Evolutionary conservation across 1,140 invertebrate species (phyloP), one percentile per base, ranked within the genome.

Genomic region (Drosophila mojavensis): DNA sequence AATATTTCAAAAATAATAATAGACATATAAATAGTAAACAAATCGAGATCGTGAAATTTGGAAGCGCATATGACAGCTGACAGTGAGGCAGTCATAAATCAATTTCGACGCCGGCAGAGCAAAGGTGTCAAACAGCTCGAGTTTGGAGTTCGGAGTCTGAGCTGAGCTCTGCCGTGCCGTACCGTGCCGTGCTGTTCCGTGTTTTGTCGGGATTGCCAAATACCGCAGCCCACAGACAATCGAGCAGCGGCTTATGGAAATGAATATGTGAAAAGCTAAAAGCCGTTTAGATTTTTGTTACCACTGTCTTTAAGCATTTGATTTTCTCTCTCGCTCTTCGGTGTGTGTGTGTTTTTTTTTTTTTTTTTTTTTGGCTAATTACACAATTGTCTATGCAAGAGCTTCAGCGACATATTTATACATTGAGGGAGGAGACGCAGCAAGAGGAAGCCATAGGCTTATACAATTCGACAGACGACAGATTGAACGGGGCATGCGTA

Each of bases 301-400:
- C 28, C 61, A 26, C 53, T 65, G 61, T 53, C 59, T 43, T 33
- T 43, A 15, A 41, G 39, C 55, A 41, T 53, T 70, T 41, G 66
- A 13, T 73, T 64, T 43, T 47, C 43, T 3, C 15, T 47, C 43
- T 47, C 43, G 17, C 43, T 45, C 20, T 15, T 6, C 43, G 5
- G 15, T 47, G n/a, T 45, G n/a, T 45, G 13, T 45, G 5, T 47
- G 28, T 39, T n/a, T 41, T n/a, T 47, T 45, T 66, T 54, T 28
- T 33, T 7, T 45, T 11, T 47, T 36, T 39, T 51, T 61, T 70
- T 69, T 79, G 66, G 78, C 85, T 88, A 88, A 88, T 88, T 88
- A 75, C 84, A 83, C 84, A 88, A 89, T 88, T 88, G 84, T 88
- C 84, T 88, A 41, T 71, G 73, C 61, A 71, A 72, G 68, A 62